Base-by-base conservation (phyloP, 2,797 vertebrate genomes). In the Ptychobarbus kaznakovi region DNA sequence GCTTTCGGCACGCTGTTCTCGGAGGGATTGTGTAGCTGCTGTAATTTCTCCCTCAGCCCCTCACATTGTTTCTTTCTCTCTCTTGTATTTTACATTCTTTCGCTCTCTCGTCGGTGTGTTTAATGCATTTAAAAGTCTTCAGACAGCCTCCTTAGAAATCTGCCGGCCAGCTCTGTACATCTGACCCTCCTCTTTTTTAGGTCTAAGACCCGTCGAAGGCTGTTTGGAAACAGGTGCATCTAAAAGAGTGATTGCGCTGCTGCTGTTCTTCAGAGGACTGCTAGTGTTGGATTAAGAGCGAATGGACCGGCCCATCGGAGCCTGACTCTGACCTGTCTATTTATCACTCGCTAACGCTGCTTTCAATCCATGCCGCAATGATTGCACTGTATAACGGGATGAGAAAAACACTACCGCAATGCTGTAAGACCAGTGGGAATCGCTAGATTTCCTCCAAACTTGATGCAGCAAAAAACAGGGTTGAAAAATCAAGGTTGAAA, bases 81-180 rank as follows among this genome's bases (percentile, higher is more conserved):
- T 6, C 40, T 63, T 6, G 8, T 89, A 87, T 89, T 92, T 90
- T 87, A 80, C 92, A 92, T 88, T 82, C 92, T 90, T 35, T 89
- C 90, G 92, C 89, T 91, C 90, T 91, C 89, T 91, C 90, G 91
- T 90, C 91, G 86, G 86, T 93, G 92, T 92, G 94, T 91, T 94
- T 93, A 93, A 93, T 91, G 90, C 91, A 89, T 91, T 90, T 90
- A 89, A 95, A 94, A 92, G 93, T 90, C 90, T 92, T 88, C 91
- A 90, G 90, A 94, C 94, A 95, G 88, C 93, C 94, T 93, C 94
- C 92, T 94, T 95, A 91, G 74, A 58, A 92, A 92, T 91, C 88
- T 89, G 88, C 89, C 77, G 22, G 42, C 61, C 35, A 65, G 53
- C 51, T 9, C 35, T 75, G 32, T 46, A n/a, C n/a, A 53, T 66